Evolutionary conservation across 1,140 invertebrate genomes (phyloP).

Genomic region (Hypsibius dujardini): DNA sequence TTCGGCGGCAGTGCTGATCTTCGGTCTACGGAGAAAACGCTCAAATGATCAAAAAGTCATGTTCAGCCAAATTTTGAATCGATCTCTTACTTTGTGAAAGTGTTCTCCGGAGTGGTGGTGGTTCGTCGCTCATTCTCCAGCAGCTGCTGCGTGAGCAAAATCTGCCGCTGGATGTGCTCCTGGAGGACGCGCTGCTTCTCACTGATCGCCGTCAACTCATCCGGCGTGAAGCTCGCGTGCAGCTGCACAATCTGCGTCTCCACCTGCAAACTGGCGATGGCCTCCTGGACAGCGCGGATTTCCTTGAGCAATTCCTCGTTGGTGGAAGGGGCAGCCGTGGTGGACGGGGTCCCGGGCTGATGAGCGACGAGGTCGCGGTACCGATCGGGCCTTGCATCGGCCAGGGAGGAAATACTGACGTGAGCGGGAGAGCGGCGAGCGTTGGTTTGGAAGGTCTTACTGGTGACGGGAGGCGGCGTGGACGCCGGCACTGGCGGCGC

Average conservation of each 20-base stretch:
- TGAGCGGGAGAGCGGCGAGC: not conserved
- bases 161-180: constrained; percentile 12
- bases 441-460: not conserved
- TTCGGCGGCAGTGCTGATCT: not conserved
- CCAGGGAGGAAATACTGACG: constrained; percentile 11
- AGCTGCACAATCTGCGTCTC: not conserved
- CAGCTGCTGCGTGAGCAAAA: constrained; percentile 2
- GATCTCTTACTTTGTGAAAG: too few relatives aligned
- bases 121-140: not conserved
- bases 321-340: not conserved
- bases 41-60: too few relatives aligned
- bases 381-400: not conserved
- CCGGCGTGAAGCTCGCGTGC: not conserved
- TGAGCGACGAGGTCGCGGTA: not conserved
- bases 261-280: not conserved
- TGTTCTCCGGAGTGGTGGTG: not conserved
- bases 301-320: not conserved
- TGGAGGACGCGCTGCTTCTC: constrained; percentile 8
- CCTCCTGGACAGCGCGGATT: not conserved
- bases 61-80: too few relatives aligned
- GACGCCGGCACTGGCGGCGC: not conserved
- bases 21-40: too few relatives aligned
- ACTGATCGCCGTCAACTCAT: not conserved
- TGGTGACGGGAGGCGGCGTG: not conserved
- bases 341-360: not conserved